These are phyloP conservation scores for Saguinus imperator DNA, from an alignment of 2,113 vertebrate genomes.

Conservation along the genomic window DNA sequence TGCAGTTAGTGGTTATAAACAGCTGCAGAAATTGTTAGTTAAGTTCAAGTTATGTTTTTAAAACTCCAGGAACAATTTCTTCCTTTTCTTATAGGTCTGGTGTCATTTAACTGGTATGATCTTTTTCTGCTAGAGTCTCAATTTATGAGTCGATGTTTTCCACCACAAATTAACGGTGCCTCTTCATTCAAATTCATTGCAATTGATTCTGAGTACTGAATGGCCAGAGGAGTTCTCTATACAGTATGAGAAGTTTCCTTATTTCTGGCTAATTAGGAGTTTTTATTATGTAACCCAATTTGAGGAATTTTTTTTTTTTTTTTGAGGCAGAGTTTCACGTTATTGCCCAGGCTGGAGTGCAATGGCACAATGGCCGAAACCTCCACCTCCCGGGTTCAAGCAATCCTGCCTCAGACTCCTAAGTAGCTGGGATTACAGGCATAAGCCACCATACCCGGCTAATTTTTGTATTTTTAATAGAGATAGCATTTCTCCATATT, in stretches of 20 bases:
- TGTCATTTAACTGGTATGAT: background rate
- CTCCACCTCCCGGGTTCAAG: too few species aligned
- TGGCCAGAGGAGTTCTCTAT: background rate
- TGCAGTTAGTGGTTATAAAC: constrained; percentile 11
- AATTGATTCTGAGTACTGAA: background rate
- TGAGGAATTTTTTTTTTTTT: background rate
- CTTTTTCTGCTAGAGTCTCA: background rate
- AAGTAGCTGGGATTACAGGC: too few species aligned
- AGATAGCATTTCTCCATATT: too few species aligned
- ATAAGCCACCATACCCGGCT: too few species aligned
- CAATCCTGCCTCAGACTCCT: too few species aligned
- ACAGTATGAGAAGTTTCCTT: background rate
- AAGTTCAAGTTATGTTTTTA: constrained; percentile 18
- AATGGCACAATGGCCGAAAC: too few species aligned
- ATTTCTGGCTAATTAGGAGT: background rate
- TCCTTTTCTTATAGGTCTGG: background rate
- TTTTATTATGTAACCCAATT: background rate
- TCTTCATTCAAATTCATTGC: background rate
- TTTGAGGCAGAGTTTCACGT: too few species aligned
- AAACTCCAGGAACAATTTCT: background rate
- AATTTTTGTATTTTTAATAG: too few species aligned
- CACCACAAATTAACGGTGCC: background rate
- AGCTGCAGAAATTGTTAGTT: constrained; percentile 33
- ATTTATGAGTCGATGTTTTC: background rate
- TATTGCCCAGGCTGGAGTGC: too few species aligned